A percentile compares a stretch with the other conserved stretches of the same genome.
These are phyloP conservation scores for Verasper variegatus DNA, from an alignment of 2,113 vertebrate genomes.

Conservation along the genomic window DNA sequence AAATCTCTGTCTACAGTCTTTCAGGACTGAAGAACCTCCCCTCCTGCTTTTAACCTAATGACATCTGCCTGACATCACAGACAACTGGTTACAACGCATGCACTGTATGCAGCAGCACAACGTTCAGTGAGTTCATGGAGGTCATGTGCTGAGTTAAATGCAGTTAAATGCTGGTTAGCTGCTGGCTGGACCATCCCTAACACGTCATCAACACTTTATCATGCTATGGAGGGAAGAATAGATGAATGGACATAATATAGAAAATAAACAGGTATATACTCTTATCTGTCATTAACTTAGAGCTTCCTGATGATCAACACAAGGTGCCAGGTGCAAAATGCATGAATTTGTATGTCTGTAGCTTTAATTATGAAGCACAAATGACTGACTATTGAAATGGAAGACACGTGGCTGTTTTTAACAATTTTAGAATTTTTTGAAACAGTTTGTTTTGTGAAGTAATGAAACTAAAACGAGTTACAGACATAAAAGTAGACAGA, in stretches of 20 bases:
- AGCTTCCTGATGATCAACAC: neutral
- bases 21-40: neutral
- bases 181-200: too few relatives aligned
- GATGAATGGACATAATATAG: too few relatives aligned
- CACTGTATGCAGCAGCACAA: neutral
- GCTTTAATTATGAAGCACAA: neutral
- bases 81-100: constrained; percentile 1
- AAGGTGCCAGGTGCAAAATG: neutral
- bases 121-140: neutral
- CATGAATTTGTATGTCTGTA: neutral
- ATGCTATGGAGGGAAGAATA: too few relatives aligned
- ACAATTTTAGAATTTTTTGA: neutral
- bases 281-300: neutral
- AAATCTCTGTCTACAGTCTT: neutral
- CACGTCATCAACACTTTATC: too few relatives aligned
- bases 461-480: neutral
- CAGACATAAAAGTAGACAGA: neutral
- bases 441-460: neutral
- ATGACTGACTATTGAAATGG: too few relatives aligned
- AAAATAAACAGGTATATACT: neutral
- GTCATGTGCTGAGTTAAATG: too few relatives aligned
- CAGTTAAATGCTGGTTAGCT: too few relatives aligned
- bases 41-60: neutral
- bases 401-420: neutral
- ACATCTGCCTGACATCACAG: constrained; percentile 25